Percentiles rank a stretch among this genome's conserved stretches.
These are phyloP conservation scores for Neogobius melanostomus DNA, from an alignment of 2,113 vertebrate genomes.

Conservation along the genomic window DNA sequence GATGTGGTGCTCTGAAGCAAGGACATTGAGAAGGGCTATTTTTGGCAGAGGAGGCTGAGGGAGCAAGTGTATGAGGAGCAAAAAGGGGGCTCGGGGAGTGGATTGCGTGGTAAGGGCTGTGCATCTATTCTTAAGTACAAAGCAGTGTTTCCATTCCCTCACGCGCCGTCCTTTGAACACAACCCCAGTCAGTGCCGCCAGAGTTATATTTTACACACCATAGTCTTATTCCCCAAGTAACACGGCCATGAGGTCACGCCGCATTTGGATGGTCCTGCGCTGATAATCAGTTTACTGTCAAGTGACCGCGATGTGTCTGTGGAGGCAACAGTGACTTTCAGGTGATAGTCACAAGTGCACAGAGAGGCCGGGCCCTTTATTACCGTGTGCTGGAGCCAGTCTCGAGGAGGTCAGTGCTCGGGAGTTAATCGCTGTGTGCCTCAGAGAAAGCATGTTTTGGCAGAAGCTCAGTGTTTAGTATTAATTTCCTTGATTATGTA, in stretches of 20 bases:
- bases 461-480: background rate
- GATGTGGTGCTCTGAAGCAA: conserved; percentile 23
- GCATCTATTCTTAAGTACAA: conserved; percentile 22
- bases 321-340: conserved; percentile 22
- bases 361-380: background rate
- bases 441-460: background rate
- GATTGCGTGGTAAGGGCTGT: background rate
- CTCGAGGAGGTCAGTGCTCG: conserved; percentile 13
- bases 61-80: conserved; percentile 35
- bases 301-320: conserved; percentile 17
- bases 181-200: background rate
- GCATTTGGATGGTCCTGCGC: conserved; percentile 5
- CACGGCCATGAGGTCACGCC: background rate
- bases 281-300: conserved; percentile 26
- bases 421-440: background rate
- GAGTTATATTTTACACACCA: conserved; percentile 15
- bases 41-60: conserved; percentile 13
- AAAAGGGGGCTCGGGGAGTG: conserved; percentile 23
- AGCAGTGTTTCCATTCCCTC: conserved; percentile 17
- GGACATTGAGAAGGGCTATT: conserved; percentile 44
- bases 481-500: background rate
- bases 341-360: conserved; percentile 48
- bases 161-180: background rate
- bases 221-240: background rate
- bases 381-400: conserved; percentile 12